Evolutionary conservation across 2,888 invertebrate genomes (phyloP).

Genomic region (Caradrina clavipalpis): DNA sequence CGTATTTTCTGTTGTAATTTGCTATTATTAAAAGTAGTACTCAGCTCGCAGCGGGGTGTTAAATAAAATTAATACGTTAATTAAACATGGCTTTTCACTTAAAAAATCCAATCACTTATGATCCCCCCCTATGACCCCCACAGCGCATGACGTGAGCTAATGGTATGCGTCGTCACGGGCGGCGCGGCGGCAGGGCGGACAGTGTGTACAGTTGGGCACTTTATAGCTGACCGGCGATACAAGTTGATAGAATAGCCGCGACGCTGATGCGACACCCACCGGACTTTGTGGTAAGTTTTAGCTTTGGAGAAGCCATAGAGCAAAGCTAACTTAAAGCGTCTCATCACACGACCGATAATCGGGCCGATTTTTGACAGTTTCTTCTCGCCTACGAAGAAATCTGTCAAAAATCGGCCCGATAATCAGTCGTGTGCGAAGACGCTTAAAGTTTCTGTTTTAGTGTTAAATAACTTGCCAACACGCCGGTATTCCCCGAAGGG

Average conservation of each 20-base stretch:
- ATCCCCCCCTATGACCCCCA: neutral
- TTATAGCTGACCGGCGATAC: constrained; percentile 29
- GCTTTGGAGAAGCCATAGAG: neutral
- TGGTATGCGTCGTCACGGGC: constrained; percentile 47
- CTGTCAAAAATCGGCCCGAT: no score
- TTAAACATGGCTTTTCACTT: neutral
- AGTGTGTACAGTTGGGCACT: constrained; percentile 46
- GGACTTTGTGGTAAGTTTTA: constrained; percentile 1
- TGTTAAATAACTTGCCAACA: no score
- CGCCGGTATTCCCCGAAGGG: no score
- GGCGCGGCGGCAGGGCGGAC: neutral
- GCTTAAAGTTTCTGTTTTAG: neutral
- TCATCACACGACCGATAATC: no score
- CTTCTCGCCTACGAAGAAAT: no score
- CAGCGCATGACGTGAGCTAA: constrained; percentile 17
- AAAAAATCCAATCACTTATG: neutral
- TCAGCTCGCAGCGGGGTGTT: no score
- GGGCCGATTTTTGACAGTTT: no score
- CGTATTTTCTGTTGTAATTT: no score
- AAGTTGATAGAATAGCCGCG: constrained; percentile 27
- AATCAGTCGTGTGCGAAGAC: no score
- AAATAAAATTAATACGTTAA: no score
- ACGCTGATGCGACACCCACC: neutral
- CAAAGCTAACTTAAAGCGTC: neutral
- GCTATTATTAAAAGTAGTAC: no score